These are phyloP conservation scores for Hermatobates lingyangjiaoensis DNA, from an alignment of 1,140 invertebrate species.

Conservation along the genomic window DNA sequence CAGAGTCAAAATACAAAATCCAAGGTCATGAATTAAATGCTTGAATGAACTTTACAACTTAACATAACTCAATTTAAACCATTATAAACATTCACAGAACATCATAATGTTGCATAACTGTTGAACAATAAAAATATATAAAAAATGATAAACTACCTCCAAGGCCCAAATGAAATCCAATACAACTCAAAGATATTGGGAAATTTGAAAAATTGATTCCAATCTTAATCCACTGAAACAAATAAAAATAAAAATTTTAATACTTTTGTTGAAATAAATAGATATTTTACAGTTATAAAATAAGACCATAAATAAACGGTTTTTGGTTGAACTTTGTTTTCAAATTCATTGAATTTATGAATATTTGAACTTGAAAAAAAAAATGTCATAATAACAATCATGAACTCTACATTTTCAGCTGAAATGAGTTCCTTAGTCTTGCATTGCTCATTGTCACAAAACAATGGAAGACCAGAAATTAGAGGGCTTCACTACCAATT, in stretches of 20 bases:
- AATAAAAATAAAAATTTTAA: constrained; percentile 8
- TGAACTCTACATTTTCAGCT: not conserved
- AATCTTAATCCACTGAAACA: constrained; percentile 60
- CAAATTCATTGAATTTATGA: not conserved
- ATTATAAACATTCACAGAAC: not conserved
- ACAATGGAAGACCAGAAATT: not conserved
- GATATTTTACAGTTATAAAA: not conserved
- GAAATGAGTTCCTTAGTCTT: too few relatives aligned
- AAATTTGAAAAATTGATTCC: constrained; percentile 79
- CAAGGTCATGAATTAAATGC: not conserved
- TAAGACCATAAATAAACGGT: not conserved
- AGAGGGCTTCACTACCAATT: not conserved
- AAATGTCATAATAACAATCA: not conserved
- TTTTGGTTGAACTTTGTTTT: not conserved
- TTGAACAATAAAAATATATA: not conserved
- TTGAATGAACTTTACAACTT: not conserved
- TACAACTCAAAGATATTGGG: constrained; percentile 50
- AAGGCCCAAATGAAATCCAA: constrained; percentile 75
- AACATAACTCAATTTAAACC: not conserved
- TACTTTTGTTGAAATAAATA: not conserved
- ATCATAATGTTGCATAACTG: not conserved
- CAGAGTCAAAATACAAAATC: not conserved
- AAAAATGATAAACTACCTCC: constrained; percentile 31
- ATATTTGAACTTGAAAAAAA: not conserved
- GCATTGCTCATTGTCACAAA: not conserved